phyloP scores from a whole-genome alignment of 2,113 vertebrate species.

The Prionailurus viverrinus region DNA sequence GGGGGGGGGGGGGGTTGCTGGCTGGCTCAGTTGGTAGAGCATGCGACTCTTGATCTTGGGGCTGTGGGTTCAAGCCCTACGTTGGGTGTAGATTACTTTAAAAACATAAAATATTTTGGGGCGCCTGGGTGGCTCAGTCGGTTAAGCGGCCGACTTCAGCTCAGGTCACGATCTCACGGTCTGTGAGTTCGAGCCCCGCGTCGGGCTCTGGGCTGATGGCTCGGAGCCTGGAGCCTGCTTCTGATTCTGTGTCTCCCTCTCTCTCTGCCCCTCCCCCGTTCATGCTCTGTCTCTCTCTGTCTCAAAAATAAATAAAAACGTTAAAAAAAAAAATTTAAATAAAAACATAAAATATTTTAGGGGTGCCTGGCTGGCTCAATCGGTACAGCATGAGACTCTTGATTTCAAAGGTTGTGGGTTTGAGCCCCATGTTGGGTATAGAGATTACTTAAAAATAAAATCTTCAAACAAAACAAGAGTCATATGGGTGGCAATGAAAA shows the following conservation, averaged over 20 bases:
- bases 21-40: background rate
- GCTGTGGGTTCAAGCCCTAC: background rate
- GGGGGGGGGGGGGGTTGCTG: fast-evolving
- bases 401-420: background rate
- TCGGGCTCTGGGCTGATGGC: too few relatives aligned
- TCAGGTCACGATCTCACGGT: too few relatives aligned
- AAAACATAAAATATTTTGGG: background rate
- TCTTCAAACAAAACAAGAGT: background rate
- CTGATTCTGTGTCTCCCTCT: too few relatives aligned
- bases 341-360: background rate
- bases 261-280: too few relatives aligned
- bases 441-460: background rate
- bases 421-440: background rate
- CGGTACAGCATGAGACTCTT: background rate
- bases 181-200: too few relatives aligned
- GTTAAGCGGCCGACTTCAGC: too few relatives aligned
- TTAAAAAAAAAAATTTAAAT: too few relatives aligned
- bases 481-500: background rate
- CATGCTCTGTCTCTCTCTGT: too few relatives aligned
- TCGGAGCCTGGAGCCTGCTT: too few relatives aligned
- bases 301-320: too few relatives aligned
- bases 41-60: background rate
- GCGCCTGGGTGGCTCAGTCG: background rate
- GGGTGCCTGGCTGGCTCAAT: background rate
- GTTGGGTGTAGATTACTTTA: background rate